These are phyloP conservation scores for Phyllotreta striolata DNA, from an alignment of 2,888 invertebrate species.

Conservation along the genomic window DNA sequence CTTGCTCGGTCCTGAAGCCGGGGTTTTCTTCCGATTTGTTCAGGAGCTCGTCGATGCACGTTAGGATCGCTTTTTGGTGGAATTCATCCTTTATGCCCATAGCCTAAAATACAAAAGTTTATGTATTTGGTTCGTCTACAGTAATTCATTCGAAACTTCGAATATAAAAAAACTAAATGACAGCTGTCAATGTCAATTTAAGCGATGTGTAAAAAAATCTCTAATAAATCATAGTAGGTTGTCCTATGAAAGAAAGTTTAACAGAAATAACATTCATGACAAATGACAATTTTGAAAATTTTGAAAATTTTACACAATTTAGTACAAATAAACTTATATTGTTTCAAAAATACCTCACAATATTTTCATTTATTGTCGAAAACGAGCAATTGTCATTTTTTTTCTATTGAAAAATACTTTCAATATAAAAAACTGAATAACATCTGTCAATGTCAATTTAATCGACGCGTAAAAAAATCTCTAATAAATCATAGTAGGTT, in stretches of 20 bases:
- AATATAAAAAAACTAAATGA: background rate
- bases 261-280: no score
- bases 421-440: no score
- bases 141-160: no score
- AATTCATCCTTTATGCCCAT: conserved; percentile 80
- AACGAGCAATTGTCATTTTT: background rate
- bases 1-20: conserved; percentile 35
- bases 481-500: background rate
- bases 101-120: conserved; percentile 61
- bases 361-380: background rate
- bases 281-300: no score
- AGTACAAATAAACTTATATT: no score
- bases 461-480: background rate
- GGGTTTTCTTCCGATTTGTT: conserved; percentile 55
- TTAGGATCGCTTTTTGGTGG: conserved; percentile 73
- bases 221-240: background rate
- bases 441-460: background rate
- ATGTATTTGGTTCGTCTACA: background rate
- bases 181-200: background rate
- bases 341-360: background rate
- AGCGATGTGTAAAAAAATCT: background rate
- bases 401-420: no score
- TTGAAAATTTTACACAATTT: no score
- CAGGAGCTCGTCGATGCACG: conserved; percentile 71
- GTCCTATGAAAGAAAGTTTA: no score